Percentiles rank a stretch among this genome's conserved stretches.
Evolutionary conservation across 2,888 invertebrate species (phyloP).

Genomic region (Mycogona germanica): DNA sequence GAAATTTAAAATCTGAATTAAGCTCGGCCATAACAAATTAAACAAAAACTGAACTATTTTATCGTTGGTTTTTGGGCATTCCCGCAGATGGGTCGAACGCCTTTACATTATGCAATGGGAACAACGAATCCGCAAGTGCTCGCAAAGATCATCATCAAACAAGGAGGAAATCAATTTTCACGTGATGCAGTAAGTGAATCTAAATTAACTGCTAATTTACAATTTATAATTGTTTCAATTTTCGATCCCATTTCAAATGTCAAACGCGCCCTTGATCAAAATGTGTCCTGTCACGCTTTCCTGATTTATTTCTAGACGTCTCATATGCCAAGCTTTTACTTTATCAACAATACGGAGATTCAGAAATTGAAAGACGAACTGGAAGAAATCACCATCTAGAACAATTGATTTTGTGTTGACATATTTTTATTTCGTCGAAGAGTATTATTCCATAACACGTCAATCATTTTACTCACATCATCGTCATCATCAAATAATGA

Average conservation of each 20-base stretch:
- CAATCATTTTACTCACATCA: too few relatives aligned
- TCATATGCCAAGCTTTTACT: constrained; percentile 79
- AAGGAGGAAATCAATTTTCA: constrained; percentile 66
- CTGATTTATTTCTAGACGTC: constrained; percentile 45
- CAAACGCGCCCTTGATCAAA: too few relatives aligned
- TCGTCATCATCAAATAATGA: too few relatives aligned
- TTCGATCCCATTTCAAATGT: background rate
- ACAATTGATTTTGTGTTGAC: too few relatives aligned
- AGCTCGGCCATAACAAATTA: too few relatives aligned
- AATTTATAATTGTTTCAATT: background rate
- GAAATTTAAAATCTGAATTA: too few relatives aligned
- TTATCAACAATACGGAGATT: constrained; percentile 83
- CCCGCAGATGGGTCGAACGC: constrained; percentile 67
- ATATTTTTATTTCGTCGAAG: too few relatives aligned
- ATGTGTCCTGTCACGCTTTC: too few relatives aligned
- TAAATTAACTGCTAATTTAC: background rate
- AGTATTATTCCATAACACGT: too few relatives aligned
- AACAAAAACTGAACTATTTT: too few relatives aligned
- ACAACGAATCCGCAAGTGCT: constrained; percentile 68
- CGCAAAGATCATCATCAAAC: constrained; percentile 63
- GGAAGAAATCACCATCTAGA: constrained; percentile 17
- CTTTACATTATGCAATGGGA: constrained; percentile 84
- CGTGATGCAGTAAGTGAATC: constrained; percentile 54
- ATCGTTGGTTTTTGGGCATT: background rate
- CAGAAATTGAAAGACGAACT: constrained; percentile 72